These are phyloP conservation scores for Astyanax mexicanus DNA, from an alignment of 2,797 vertebrate species.

Conservation along the genomic window DNA sequence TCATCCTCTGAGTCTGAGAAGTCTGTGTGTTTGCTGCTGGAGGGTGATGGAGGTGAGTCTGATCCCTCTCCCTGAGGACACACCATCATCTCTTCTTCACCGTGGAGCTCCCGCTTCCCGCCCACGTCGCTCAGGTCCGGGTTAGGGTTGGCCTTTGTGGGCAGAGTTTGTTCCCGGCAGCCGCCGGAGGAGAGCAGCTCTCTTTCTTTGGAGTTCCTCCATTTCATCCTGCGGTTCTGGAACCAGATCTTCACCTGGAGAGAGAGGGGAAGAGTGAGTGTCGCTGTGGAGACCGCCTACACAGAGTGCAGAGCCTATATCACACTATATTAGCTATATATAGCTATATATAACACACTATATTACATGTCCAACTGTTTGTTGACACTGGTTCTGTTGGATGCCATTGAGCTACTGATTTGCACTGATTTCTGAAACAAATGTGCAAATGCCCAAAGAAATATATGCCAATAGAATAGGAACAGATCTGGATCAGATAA, in stretches of 20 bases:
- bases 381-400: too few species aligned
- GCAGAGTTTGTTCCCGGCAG: constrained; percentile 95
- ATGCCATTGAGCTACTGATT: too few species aligned
- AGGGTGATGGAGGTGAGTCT: constrained; percentile 79
- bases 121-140: constrained; percentile 96
- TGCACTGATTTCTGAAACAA: too few species aligned
- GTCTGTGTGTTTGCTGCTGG: constrained; percentile 88
- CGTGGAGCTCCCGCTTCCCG: constrained; percentile 77
- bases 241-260: constrained; percentile 98
- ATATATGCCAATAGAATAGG: too few species aligned
- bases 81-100: constrained; percentile 70
- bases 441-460: too few species aligned
- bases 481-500: too few species aligned
- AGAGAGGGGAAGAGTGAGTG: neutral
- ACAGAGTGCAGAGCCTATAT: too few species aligned
- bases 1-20: constrained; percentile 89
- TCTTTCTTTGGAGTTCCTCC: constrained; percentile 97
- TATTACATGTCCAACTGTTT: too few species aligned
- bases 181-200: constrained; percentile 94
- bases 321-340: too few species aligned
- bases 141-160: constrained; percentile 96
- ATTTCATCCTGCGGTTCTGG: constrained; percentile 98
- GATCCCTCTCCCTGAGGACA: constrained; percentile 68
- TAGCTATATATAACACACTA: too few species aligned
- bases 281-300: too few species aligned